Base-by-base conservation (phyloP, 2,888 invertebrate species). In the Archips xylosteana region DNA sequence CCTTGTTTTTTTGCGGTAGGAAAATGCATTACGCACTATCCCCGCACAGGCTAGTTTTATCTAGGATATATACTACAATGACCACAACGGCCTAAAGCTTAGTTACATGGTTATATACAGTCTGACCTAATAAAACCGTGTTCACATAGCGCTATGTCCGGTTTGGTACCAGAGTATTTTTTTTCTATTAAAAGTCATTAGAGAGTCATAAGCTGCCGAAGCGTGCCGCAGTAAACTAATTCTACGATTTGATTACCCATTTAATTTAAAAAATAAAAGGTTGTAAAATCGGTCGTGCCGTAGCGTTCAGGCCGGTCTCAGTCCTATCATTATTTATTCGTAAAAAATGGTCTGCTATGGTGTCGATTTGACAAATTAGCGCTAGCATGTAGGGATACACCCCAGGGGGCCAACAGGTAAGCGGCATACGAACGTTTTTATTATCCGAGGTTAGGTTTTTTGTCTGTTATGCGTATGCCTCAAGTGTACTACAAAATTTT, bases 301-400 rank as follows among this genome's bases (percentile, higher is more conserved):
- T 54, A 23, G 15, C 51, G 2, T 23, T 23, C 2, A 54, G 12
- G 12, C 8, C 9, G 51, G 23, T 3, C 0, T 8, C 9, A 15
- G 13, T 4, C 36, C 42, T n/a, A 71, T 64, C 65, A 71, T n/a
- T 49, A 6, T 13, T 49, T n/a, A 2, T 5, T n/a, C 65, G 59
- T 54, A 71, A 60, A 54, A 66, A 65, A 60, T 45, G 45, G 23
- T 42, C n/a, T 36, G 59, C 47, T 49, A 49, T 47, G 47, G 68
- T 47, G 68, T 63, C 63, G 63, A 73, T 73, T 73, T 68, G 63
- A 68, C 73, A 68, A 73, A 73, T 73, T 59, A 39, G 47, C 32
- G 34, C 42, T 51, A 59, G 49, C 12, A 47, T n/a, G 34, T 5
- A 66, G 54, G 67, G 62, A 62, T 54, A 13, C 63, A 13, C 61